Evolutionary conservation across 2,113 vertebrate species (phyloP), one percentile per base, ranked within the genome.

Genomic region (Ceuthmochares aereus): DNA sequence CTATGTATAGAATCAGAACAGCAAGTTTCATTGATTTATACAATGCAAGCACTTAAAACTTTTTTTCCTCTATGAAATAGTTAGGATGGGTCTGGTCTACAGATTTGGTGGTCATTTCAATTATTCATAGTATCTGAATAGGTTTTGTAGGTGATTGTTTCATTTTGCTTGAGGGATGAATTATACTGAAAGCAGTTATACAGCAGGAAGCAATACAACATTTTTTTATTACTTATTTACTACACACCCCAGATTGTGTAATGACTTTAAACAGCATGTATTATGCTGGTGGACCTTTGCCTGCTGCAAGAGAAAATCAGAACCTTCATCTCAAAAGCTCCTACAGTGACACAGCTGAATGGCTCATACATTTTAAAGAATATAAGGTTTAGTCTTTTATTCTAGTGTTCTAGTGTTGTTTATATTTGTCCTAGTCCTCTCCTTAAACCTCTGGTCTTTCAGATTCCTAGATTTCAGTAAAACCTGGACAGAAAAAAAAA

Each of bases 141-240:
- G 84, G 26, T 95, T 77, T 92, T 86, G 89, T 70, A 84, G 86
- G 68, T 34, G 78, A 94, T 89, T 89, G 75, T 96, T 96, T 80
- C 87, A 95, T 86, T 96, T 96, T 85, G 84, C 93, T 94, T 77
- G 77, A 91, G 90, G 89, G 70, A 76, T 95, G 79, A 93, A 85
- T 96, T 80, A 83, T 67, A 91, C 49, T 76, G 54, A 79, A 89
- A 67, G 82, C 32, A 87, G 87, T 91, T 77, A 83, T 58, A 83
- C 0, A 59, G 67, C 70, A 91, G 81, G 91, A 93, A 90, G 75
- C 29, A 74, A 49, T 7, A 32, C 75, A 83, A 77, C 5, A 8
- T 59, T 74, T 94, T 74, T 84, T 91, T 86, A 81, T 95, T 92
- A 89, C 59, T 86, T 89, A 94, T 93, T 97, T 97, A 95, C 92